Conservation (phyloP, 2,113 vertebrate species). For the Pseudorectes ferrugineus region DNA sequence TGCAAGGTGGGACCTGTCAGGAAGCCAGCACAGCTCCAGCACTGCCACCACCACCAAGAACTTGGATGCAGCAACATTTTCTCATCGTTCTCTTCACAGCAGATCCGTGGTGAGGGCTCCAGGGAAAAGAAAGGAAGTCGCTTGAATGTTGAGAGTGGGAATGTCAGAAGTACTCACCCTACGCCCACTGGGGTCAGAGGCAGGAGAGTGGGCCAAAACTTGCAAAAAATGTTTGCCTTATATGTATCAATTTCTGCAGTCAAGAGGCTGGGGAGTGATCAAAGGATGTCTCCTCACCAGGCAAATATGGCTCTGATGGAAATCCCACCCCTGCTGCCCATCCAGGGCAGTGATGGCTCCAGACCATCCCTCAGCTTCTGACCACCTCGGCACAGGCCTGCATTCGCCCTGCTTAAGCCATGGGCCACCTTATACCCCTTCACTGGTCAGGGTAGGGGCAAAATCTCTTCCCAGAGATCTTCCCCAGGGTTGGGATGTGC, state of each 20-base stretch:
- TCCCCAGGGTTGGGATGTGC: background rate
- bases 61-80: background rate
- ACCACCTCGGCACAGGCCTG: background rate
- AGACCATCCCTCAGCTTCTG: background rate
- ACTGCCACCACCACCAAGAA: background rate
- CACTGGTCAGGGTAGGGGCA: rapidly evolving
- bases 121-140: conserved; percentile 47
- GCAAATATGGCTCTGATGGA: background rate
- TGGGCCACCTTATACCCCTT: rapidly evolving
- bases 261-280: background rate
- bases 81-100: conserved; percentile 19
- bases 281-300: background rate
- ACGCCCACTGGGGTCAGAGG: conserved; percentile 35
- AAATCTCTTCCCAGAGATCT: background rate
- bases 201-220: background rate
- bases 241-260: background rate
- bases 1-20: background rate
- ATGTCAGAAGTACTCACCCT: background rate
- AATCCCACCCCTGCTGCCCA: background rate
- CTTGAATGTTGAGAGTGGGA: conserved; percentile 14
- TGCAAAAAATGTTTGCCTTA: background rate
- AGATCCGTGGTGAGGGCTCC: background rate
- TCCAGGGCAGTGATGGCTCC: background rate
- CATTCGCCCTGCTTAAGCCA: too few relatives aligned
- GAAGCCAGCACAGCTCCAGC: background rate